Base-by-base conservation (phyloP, 2,113 vertebrate species). In the Bubo blakistoni region DNA sequence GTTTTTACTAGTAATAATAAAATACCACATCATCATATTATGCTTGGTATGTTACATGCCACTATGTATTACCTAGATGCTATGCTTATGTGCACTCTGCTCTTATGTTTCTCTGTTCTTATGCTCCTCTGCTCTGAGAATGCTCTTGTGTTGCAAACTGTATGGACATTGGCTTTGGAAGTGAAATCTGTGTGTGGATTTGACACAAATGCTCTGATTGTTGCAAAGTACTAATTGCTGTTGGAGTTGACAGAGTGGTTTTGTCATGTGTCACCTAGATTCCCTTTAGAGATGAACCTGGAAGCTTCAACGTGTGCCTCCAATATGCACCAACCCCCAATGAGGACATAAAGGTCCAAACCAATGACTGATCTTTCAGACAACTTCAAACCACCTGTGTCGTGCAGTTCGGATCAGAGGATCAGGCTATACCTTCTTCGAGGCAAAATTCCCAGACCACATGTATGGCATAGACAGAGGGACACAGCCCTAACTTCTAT, bases 191-290 rank as follows among this genome's bases (percentile, higher is more conserved):
- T 46, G 16, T 34, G 29, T 24, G 49, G 18, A 47, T 73, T 58
- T 82, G 77, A 73, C 38, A 58, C n/a, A 87, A 58, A 70, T 30
- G 14, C 13, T 44, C n/a, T 29, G 30, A 32, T 30, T 86, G 34
- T 19, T 79, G 47, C 15, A 32, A 46, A 0, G 2, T 9, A 38
- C 19, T 59, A 30, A 8, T 51, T 0, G 1, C 13, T 38, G 16
- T 54, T 59, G 27, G 40, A 65, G 20, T 11, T 59, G 51, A 21
- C 42, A 54, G 34, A 19, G 12, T 32, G 40, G 17, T 71, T 81
- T 76, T 76, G 6, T 54, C 70, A 34, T 14, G 16, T 65, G 46
- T 15, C 27, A 46, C 29, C 13, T 25, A 51, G 27, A 40, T 26
- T 62, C 29, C 10, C 25, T 52, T 84, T 82, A 62, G 10, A 93